Percentiles rank a stretch among this genome's conserved stretches.
Conservation (phyloP, 2,113 vertebrate genomes). For the Chionis minor region DNA sequence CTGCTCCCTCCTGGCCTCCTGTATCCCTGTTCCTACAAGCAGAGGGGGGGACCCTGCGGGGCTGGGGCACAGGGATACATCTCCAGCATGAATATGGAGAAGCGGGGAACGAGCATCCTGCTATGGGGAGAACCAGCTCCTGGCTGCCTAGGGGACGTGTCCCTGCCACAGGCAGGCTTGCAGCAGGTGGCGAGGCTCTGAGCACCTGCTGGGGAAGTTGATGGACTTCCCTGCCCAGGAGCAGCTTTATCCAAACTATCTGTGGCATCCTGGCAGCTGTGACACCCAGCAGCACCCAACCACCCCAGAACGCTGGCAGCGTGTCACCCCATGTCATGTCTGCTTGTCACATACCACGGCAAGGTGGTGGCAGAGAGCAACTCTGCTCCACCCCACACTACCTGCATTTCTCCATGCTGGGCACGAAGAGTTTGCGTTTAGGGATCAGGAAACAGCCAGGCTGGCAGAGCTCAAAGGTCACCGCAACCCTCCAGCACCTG, state of each 20-base stretch:
- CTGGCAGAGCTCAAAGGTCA: constrained; percentile 44
- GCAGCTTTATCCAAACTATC: neutral
- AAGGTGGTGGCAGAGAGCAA: neutral
- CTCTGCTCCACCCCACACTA: neutral
- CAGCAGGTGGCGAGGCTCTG: rapidly evolving
- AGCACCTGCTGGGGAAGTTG: neutral
- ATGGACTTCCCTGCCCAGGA: neutral
- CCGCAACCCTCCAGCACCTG: rapidly evolving
- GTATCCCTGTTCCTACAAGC: too few species aligned
- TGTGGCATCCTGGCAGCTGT: neutral
- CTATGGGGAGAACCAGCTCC: neutral
- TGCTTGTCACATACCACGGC: neutral
- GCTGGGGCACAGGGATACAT: neutral
- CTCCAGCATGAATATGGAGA: rapidly evolving
- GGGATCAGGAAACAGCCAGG: neutral
- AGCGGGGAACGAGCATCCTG: neutral
- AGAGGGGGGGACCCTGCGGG: neutral
- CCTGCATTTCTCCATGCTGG: neutral
- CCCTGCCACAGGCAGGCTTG: neutral
- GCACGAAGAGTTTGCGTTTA: neutral
- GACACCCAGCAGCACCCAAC: neutral
- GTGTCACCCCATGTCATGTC: rapidly evolving
- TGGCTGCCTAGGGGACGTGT: too few species aligned
- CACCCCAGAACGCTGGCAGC: neutral
- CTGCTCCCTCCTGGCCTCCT: neutral